Conservation (phyloP, 2,113 vertebrate species). For the Probosciger aterrimus region DNA sequence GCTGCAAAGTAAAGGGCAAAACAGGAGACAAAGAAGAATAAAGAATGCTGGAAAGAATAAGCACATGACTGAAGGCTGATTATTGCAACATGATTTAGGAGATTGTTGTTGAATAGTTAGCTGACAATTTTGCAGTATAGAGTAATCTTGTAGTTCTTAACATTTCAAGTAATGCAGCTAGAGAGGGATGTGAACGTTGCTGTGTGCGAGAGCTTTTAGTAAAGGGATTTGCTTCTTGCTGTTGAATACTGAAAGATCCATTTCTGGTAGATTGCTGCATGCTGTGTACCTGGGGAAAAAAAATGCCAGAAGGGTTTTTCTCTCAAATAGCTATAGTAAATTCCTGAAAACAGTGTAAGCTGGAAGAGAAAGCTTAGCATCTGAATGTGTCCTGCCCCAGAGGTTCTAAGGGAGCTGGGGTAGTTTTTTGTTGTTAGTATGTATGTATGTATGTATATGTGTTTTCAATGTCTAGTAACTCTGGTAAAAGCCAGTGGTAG, state of each 20-base stretch:
- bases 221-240: conserved; percentile 25
- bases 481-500: not conserved
- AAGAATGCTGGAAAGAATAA: not conserved
- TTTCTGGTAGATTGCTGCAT: not conserved
- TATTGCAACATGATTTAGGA: not conserved
- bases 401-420: not conserved
- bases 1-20: not conserved
- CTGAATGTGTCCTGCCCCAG: not conserved
- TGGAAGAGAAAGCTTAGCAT: not conserved
- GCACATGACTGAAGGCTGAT: not conserved
- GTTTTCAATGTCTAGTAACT: not conserved
- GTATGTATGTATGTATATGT: not conserved
- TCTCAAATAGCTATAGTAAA: not conserved
- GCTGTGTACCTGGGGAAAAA: not conserved
- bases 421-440: not conserved
- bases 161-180: not conserved
- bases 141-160: not conserved
- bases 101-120: not conserved
- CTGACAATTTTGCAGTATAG: not conserved
- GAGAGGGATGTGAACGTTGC: not conserved
- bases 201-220: conserved; percentile 9
- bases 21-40: not conserved
- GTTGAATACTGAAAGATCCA: not conserved
- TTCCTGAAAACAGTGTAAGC: not conserved
- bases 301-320: not conserved